Evolutionary conservation across 2,797 vertebrate genomes (phyloP).

Genomic region (Sylvia borin): DNA sequence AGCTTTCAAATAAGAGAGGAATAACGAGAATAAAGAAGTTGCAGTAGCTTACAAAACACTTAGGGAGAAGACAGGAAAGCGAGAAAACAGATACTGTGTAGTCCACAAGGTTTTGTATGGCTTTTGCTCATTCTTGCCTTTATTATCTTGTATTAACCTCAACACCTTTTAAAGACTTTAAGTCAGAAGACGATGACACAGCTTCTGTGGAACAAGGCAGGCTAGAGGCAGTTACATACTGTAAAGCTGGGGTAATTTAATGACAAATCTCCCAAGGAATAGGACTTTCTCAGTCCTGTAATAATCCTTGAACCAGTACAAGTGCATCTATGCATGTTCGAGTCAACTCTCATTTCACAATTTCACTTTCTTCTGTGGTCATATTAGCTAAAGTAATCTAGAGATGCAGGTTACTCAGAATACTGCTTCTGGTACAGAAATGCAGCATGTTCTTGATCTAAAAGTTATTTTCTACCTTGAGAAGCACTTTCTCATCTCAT

Average conservation of each 20-base stretch:
- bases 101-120: not conserved
- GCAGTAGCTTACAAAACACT: not conserved
- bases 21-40: not conserved
- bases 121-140: not conserved
- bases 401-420: not conserved
- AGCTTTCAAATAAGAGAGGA: not conserved
- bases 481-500: not conserved
- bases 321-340: not conserved
- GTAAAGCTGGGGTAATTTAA: not conserved
- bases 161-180: not conserved
- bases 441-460: not conserved
- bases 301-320: not conserved
- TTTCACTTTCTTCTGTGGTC: rapidly evolving
- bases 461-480: not conserved
- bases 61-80: not conserved
- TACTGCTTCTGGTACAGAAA: not conserved
- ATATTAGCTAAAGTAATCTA: not conserved
- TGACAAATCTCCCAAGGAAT: not conserved
- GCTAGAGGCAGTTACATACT: not conserved
- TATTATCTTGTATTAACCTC: not conserved
- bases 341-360: not conserved
- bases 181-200: rapidly evolving
- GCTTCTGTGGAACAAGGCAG: not conserved
- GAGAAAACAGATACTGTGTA: not conserved
- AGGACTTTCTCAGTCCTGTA: not conserved